A percentile compares a stretch with the other conserved stretches of the same genome.
These are phyloP conservation scores for Sussaba pulchella DNA, from an alignment of 2,888 invertebrate genomes.

Conservation along the genomic window DNA sequence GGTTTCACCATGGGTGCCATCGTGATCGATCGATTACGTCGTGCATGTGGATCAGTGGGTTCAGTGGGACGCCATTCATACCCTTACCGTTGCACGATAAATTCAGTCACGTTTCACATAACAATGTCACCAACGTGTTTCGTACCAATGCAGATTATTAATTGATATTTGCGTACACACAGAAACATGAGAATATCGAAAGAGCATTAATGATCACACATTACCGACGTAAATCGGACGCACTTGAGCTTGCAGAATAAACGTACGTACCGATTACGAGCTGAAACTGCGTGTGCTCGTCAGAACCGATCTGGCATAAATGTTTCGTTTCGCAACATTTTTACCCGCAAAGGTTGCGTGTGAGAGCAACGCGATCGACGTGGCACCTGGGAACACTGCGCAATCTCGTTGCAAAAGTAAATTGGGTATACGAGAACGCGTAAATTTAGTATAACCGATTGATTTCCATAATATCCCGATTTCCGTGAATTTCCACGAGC, in stretches of 20 bases:
- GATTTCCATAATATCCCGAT: conserved; percentile 78
- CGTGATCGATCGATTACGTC: neutral
- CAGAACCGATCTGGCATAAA: neutral
- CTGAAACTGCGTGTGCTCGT: conserved; percentile 27
- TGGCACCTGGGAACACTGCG: neutral
- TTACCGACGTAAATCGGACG: neutral
- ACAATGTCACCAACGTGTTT: neutral
- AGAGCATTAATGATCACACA: conserved; percentile 5
- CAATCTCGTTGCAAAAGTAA: conserved; percentile 55
- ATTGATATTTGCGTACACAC: too few relatives aligned
- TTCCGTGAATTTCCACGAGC: conserved; percentile 71
- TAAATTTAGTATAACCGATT: conserved; percentile 52
- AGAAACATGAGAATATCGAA: conserved; percentile 13
- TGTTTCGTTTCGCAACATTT: neutral
- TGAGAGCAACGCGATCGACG: too few relatives aligned
- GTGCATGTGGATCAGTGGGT: too few relatives aligned
- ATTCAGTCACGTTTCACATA: neutral
- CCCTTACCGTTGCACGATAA: too few relatives aligned
- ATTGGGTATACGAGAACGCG: conserved; percentile 54
- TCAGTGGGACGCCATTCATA: too few relatives aligned
- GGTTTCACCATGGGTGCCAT: too few relatives aligned
- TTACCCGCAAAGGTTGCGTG: conserved; percentile 13
- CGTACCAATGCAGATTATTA: too few relatives aligned
- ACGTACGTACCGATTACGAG: conserved; percentile 14
- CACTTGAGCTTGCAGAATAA: neutral